Evolutionary conservation across 2,797 vertebrate genomes (phyloP), one percentile per base, ranked within the genome.

Genomic region (Ispidina lecontei): DNA sequence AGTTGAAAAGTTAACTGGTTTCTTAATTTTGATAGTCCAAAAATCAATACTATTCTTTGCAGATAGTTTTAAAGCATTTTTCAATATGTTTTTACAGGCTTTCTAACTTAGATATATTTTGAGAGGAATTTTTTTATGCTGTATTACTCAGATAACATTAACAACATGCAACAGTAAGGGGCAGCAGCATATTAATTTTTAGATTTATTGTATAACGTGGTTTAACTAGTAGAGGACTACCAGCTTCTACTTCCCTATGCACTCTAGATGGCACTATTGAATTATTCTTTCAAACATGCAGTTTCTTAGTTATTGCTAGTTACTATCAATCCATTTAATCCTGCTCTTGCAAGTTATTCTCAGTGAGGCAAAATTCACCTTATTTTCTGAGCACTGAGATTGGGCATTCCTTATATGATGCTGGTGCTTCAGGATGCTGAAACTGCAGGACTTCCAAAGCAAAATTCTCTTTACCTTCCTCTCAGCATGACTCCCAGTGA

Each of bases 231-330:
- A 46, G 28, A 5, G 10, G 20, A 52, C 12, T 23, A 79, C 19
- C 65, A 64, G 59, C 16, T 52, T 70, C 67, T 43, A 44, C 21
- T 63, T 82, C 29, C 28, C 4, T 47, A 65, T 37, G 23, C 22
- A 69, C 97, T 91, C 67, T 92, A 97, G 97, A 81, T 97, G 97
- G 95, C 96, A 91, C 88, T 91, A 52, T 88, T 95, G 79, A 84
- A 74, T 88, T 84, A 35, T 46, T 87, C 52, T 63, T 89, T 49
- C 15, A 25, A 64, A 58, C 59, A 31, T 18, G 12, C 6, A 18
- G 21, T 55, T 90, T 55, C 28, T 47, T 55, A 83, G 47, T 52
- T 35, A 56, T 31, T 43, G 58, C 23, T 84, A 28, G 20, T 41
- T 75, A 25, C 55, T 62, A 9, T 11, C 3, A 4, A 44, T 39